These are phyloP conservation scores for Eupithecia vulgata DNA, from an alignment of 2,888 invertebrate genomes.

Conservation along the genomic window DNA sequence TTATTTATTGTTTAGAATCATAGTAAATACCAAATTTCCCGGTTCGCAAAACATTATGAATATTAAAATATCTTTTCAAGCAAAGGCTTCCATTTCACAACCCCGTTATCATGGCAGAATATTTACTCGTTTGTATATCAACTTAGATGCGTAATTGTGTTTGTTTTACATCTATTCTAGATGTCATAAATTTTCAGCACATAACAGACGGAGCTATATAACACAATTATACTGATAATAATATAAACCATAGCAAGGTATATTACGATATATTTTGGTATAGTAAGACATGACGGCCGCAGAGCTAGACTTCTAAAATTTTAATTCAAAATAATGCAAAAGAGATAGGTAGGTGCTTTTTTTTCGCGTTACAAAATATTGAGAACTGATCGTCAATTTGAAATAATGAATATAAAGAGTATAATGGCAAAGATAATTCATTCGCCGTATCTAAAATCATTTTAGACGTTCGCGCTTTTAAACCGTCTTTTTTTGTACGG, in stretches of 20 bases:
- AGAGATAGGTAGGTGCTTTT: too few relatives aligned
- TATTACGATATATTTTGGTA: too few relatives aligned
- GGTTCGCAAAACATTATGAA: conserved; percentile 19
- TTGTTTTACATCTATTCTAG: not conserved
- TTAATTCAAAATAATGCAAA: not conserved
- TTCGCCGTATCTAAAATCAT: not conserved
- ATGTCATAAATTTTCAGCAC: not conserved
- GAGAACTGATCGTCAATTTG: too few relatives aligned
- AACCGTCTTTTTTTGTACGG: not conserved
- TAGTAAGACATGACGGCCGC: too few relatives aligned
- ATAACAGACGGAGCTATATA: too few relatives aligned
- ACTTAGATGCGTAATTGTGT: not conserved
- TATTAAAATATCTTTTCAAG: conserved; percentile 15
- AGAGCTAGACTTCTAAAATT: too few relatives aligned
- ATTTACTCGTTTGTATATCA: not conserved
- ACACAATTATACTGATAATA: too few relatives aligned
- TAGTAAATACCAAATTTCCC: conserved; percentile 40
- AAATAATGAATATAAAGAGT: too few relatives aligned
- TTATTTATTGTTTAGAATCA: conserved; percentile 43
- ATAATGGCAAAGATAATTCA: not conserved
- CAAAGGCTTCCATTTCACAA: not conserved
- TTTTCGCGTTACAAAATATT: too few relatives aligned
- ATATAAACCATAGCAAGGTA: too few relatives aligned
- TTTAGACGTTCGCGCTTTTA: not conserved
- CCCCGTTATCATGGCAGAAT: not conserved